Evolutionary conservation across 1,140 invertebrate species (phyloP).

Genomic region (Drosophila navojoa): DNA sequence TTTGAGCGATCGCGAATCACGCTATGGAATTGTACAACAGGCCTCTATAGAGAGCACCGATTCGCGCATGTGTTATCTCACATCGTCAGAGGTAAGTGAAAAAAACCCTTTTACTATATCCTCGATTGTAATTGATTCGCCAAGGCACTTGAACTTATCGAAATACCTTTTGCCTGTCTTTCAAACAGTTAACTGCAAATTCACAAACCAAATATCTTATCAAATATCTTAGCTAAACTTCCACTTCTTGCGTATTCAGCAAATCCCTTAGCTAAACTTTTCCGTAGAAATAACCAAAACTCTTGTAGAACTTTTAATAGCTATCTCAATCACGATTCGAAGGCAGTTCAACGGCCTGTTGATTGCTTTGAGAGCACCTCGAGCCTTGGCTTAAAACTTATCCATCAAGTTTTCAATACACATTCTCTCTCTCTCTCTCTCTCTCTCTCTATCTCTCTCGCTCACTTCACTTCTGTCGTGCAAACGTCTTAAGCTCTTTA

Average conservation of each 20-base stretch:
- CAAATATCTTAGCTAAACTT: background rate
- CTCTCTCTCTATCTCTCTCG: too few species aligned
- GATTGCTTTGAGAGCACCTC: background rate
- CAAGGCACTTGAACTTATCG: background rate
- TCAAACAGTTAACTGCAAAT: background rate
- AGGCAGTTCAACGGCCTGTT: slow-evolving; percentile 17
- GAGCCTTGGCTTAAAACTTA: slow-evolving; percentile 13
- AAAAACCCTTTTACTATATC: background rate
- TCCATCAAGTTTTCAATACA: slow-evolving; percentile 32
- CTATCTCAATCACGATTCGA: background rate
- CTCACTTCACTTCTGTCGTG: background rate
- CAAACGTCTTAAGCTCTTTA: slow-evolving; percentile 34
- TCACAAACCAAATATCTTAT: background rate
- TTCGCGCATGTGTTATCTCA: slow-evolving; percentile 95
- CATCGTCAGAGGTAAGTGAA: slow-evolving; percentile 95
- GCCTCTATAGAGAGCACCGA: slow-evolving; percentile 96
- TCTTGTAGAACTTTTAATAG: background rate
- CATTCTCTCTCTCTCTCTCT: background rate
- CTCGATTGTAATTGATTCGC: too few species aligned
- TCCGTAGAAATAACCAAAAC: background rate
- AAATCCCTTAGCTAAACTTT: background rate
- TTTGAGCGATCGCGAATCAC: slow-evolving; percentile 93
- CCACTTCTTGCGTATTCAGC: background rate
- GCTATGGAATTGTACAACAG: slow-evolving; percentile 95
- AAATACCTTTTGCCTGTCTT: background rate